Percentiles rank a stretch among this genome's conserved stretches.
Conservation (phyloP, 2,113 vertebrate genomes). For the Albula glossodonta region DNA sequence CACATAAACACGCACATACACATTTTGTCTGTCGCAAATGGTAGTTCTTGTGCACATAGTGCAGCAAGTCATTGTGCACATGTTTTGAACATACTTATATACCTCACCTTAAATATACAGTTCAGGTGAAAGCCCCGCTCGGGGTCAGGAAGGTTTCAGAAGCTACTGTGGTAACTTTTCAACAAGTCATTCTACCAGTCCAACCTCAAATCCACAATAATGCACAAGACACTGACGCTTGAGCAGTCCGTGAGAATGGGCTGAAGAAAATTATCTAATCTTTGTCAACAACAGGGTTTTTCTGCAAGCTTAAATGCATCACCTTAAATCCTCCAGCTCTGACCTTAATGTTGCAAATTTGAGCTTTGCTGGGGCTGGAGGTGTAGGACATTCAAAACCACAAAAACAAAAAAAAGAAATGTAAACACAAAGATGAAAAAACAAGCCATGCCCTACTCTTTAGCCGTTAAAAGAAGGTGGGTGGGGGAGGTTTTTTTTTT, state of each 20-base stretch:
- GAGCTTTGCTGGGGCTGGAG: conserved; percentile 10
- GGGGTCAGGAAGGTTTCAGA: no score
- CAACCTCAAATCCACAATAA: conserved; percentile 3
- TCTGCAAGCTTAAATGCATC: conserved; percentile 11
- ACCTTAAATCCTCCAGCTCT: conserved; percentile 8
- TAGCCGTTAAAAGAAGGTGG: conserved; percentile 17
- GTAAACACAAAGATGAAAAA: conserved; percentile 16
- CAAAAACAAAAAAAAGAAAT: conserved; percentile 26
- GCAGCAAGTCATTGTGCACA: no score
- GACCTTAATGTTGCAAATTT: background rate
- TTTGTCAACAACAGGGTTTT: background rate
- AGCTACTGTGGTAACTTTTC: no score
- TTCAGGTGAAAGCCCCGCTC: background rate
- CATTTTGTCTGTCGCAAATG: no score
- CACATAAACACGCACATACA: background rate
- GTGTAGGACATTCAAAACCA: background rate
- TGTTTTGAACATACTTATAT: no score
- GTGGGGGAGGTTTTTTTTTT: conserved; percentile 13
- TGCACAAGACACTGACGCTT: background rate
- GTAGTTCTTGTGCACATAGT: no score
- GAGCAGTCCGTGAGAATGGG: background rate
- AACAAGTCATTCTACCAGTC: background rate
- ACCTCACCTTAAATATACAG: no score
- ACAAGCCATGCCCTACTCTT: conserved; percentile 5
- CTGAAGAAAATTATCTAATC: conserved; percentile 1